Evolutionary conservation across 2,113 vertebrate species (phyloP).

Genomic region (Alces alces): DNA sequence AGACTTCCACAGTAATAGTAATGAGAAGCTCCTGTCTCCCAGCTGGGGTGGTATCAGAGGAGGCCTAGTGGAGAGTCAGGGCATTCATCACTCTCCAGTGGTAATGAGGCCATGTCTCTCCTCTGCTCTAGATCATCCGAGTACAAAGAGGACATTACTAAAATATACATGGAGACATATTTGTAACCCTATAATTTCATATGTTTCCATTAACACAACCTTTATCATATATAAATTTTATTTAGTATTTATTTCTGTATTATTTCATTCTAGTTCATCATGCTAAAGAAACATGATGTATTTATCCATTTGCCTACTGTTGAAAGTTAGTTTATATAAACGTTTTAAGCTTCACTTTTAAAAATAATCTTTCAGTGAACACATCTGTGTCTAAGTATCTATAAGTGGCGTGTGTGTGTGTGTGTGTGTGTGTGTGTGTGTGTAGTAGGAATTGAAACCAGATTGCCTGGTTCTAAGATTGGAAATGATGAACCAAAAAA

Average conservation of each 20-base stretch:
- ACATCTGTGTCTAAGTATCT: background rate
- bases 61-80: background rate
- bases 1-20: background rate
- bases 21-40: background rate
- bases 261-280: background rate
- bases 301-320: background rate
- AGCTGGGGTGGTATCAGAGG: background rate
- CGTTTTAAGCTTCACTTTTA: background rate
- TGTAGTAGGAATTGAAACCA: background rate
- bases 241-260: background rate
- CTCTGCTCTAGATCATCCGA: background rate
- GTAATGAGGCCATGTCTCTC: background rate
- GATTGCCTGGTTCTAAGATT: background rate
- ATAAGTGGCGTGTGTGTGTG: rapidly evolving
- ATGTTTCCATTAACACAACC: background rate
- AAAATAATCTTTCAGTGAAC: background rate
- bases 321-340: background rate
- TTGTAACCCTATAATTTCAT: background rate
- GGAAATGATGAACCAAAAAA: background rate
- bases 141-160: background rate
- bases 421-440: background rate
- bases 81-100: background rate
- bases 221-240: background rate
- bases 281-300: background rate
- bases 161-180: background rate